phyloP scores from a whole-genome alignment of 2,113 vertebrate species.

The Malurus elegans region DNA sequence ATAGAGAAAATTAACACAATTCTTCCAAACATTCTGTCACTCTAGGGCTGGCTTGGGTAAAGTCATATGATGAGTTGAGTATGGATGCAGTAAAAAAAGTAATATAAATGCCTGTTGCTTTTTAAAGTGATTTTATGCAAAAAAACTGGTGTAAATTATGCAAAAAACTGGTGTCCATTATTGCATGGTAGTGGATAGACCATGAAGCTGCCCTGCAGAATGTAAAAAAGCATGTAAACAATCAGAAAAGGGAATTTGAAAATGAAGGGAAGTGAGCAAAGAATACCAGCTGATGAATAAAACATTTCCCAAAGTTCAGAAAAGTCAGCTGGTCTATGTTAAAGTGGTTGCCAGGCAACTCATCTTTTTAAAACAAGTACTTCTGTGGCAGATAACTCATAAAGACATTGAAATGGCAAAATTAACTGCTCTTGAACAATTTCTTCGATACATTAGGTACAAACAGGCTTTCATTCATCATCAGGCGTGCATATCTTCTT shows the following conservation, averaged over 20 bases:
- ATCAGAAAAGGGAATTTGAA: constrained; percentile 54
- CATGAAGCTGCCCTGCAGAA: constrained; percentile 37
- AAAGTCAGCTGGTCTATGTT: constrained; percentile 70
- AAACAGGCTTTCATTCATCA: constrained; percentile 54
- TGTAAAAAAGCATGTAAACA: constrained; percentile 57
- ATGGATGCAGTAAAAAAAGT: neutral
- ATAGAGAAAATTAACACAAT: neutral
- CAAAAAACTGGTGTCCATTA: constrained; percentile 16
- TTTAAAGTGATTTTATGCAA: neutral
- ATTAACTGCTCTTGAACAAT: constrained; percentile 65
- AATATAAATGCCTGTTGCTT: neutral
- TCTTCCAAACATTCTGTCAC: neutral
- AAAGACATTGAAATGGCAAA: constrained; percentile 67
- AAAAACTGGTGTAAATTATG: neutral
- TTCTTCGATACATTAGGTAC: constrained; percentile 63
- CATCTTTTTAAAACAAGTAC: constrained; percentile 72
- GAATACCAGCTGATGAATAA: constrained; percentile 75
- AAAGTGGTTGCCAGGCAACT: constrained; percentile 77
- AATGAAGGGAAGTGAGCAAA: constrained; percentile 61
- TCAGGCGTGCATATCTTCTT: constrained; percentile 65
- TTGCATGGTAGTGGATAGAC: neutral
- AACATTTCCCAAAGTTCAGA: constrained; percentile 71
- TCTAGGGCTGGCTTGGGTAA: neutral
- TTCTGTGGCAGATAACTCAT: constrained; percentile 71
- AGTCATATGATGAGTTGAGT: neutral